Evolutionary conservation across 2,888 invertebrate species (phyloP).

Genomic region (Cepaea hortensis): DNA sequence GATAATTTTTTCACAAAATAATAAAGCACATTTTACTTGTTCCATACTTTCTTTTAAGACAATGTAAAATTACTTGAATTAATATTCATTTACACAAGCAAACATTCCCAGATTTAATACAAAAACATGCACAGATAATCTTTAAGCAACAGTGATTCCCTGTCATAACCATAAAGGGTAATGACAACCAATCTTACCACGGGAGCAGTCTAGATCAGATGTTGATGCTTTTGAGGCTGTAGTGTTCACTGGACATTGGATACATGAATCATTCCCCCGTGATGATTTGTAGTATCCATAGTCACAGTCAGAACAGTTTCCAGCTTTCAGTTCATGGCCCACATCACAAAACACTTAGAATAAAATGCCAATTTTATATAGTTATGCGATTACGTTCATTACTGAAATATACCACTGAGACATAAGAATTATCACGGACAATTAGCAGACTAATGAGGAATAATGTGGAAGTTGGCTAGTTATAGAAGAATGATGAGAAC

Average conservation of each 20-base stretch:
- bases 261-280: conserved; percentile 51
- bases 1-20: too few relatives aligned
- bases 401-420: too few relatives aligned
- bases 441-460: too few relatives aligned
- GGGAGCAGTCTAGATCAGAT: conserved; percentile 35
- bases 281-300: conserved; percentile 51
- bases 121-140: not conserved
- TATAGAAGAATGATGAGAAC: too few relatives aligned
- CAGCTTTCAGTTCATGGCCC: conserved; percentile 42
- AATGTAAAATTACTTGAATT: too few relatives aligned
- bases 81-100: too few relatives aligned
- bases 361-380: too few relatives aligned
- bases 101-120: not conserved
- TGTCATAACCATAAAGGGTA: not conserved
- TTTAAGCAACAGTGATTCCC: not conserved
- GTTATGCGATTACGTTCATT: too few relatives aligned
- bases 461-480: too few relatives aligned
- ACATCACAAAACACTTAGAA: conserved; percentile 54
- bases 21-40: too few relatives aligned
- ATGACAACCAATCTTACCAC: conserved; percentile 47
- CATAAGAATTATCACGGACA: too few relatives aligned
- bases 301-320: conserved; percentile 50
- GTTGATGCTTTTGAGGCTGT: conserved; percentile 47
- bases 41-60: too few relatives aligned
- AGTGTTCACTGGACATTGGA: conserved; percentile 51